Base-by-base conservation (phyloP, 2,888 invertebrate species). In the Hydraecia micacea region DNA sequence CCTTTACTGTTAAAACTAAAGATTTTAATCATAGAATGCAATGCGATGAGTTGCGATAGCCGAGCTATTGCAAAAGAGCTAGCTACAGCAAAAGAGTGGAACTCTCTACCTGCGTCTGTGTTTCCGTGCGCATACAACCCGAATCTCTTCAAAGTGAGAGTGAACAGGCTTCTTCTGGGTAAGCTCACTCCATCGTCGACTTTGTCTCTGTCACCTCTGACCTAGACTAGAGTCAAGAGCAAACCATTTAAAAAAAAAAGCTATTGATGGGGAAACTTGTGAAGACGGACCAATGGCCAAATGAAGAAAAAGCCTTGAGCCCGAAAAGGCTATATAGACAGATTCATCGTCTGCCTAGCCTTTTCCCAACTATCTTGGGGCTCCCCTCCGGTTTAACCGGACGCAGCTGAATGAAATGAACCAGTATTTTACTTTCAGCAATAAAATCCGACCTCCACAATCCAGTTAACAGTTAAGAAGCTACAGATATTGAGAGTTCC, bases 1-100 rank as follows among this genome's bases (percentile, higher is more conserved):
- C 91, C 92, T 93, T 93, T 92, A 93, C 92, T 87, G 91, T 90
- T 92, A 73, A 75, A 78, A 13, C 52, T 76, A 83, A 76, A 70
- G 73, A 21, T 11, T 52, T 42, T 9, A 7, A n/a, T 39, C 68
- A 77, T 7, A 21, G 8, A 68, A 62, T 66, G 85, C 79, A 11
- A 76, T 11, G 49, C 74, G n/a, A 76, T 69, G 21, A 25, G 36
- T 9, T 74, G 15, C 39, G 18, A 67, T 25, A 42, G 11, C 7
- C 3, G 15, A n/a, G n/a, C n/a, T n/a, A n/a, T 32, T 32, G n/a
- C n/a, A 32, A 32, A 32, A 32, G 32, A 32, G 32, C 32, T 32
- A 32, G 32, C 32, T 32, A 32, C 32, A 32, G 32, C 32, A 32
- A 32, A 32, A 32, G 32, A 32, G 32, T 32, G 32, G 32, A 32